These are phyloP conservation scores for Cyprinella venusta DNA, from an alignment of 2,797 vertebrate species.

Conservation along the genomic window DNA sequence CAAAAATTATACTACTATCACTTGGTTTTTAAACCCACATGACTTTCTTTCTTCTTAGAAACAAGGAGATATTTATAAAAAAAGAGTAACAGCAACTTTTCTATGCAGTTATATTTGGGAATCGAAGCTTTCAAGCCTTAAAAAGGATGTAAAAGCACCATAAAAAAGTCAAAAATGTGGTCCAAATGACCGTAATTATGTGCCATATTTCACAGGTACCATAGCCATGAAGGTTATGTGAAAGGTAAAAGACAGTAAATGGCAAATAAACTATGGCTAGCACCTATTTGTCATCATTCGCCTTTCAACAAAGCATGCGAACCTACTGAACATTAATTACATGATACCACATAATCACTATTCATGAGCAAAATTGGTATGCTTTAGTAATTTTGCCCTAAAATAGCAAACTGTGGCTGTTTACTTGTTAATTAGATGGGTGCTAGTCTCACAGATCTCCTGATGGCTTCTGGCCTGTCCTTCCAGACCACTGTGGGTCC, in stretches of 20 bases:
- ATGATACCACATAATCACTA: background rate
- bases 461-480: constrained; percentile 9
- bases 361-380: background rate
- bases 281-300: background rate
- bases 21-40: background rate
- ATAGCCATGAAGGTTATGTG: background rate
- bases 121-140: background rate
- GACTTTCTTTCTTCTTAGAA: background rate
- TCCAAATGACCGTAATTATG: background rate
- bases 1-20: background rate
- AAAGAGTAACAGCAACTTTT: background rate
- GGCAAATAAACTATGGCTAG: background rate
- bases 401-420: background rate
- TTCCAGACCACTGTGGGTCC: constrained; percentile 19
- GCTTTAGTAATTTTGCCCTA: background rate
- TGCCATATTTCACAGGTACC: background rate
- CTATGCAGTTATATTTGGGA: background rate
- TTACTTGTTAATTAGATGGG: background rate
- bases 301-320: background rate
- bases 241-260: background rate
- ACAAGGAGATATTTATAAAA: background rate
- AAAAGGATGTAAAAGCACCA: background rate
- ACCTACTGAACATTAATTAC: background rate
- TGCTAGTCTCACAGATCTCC: background rate
- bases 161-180: background rate